Evolutionary conservation across 2,113 vertebrate species (phyloP).

Genomic region (Pseudorhombus dupliciocellatus): DNA sequence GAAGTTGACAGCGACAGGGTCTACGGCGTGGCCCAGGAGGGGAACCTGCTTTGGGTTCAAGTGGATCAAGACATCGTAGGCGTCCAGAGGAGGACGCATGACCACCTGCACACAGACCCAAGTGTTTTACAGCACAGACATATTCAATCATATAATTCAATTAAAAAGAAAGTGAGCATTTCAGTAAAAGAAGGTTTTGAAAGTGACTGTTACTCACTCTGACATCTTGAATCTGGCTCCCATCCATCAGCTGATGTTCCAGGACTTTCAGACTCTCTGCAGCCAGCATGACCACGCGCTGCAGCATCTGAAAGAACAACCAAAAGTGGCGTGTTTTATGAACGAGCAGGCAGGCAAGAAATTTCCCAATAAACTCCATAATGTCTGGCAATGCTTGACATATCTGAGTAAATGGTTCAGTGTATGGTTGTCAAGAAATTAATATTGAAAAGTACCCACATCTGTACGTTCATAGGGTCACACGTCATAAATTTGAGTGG

Average conservation of each 20-base stretch:
- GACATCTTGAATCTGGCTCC: conserved; percentile 82
- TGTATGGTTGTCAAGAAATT: too few species aligned
- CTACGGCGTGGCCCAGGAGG: conserved; percentile 85
- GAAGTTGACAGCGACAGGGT: conserved; percentile 79
- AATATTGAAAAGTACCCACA: too few species aligned
- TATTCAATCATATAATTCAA: background rate
- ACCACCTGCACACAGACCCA: conserved; percentile 78
- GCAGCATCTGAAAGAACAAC: conserved; percentile 84
- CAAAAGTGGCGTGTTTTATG: background rate
- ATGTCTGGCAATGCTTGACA: too few species aligned
- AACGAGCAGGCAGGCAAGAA: too few species aligned
- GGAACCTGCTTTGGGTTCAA: conserved; percentile 89
- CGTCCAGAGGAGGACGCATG: conserved; percentile 92
- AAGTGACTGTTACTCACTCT: conserved; percentile 80
- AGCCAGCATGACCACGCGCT: conserved; percentile 86
- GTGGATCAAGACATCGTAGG: conserved; percentile 91
- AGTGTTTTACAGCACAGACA: background rate
- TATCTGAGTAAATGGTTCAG: too few species aligned
- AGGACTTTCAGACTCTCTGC: conserved; percentile 85
- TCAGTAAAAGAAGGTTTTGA: background rate
- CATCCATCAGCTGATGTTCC: conserved; percentile 88
- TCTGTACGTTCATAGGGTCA: too few species aligned
- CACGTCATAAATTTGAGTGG: too few species aligned
- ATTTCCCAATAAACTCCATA: too few species aligned
- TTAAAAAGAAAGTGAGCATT: background rate